Percentiles rank a stretch among this genome's conserved stretches.
These are phyloP conservation scores for Steinernema khuongi DNA, from an alignment of 1,140 invertebrate genomes.

Conservation along the genomic window DNA sequence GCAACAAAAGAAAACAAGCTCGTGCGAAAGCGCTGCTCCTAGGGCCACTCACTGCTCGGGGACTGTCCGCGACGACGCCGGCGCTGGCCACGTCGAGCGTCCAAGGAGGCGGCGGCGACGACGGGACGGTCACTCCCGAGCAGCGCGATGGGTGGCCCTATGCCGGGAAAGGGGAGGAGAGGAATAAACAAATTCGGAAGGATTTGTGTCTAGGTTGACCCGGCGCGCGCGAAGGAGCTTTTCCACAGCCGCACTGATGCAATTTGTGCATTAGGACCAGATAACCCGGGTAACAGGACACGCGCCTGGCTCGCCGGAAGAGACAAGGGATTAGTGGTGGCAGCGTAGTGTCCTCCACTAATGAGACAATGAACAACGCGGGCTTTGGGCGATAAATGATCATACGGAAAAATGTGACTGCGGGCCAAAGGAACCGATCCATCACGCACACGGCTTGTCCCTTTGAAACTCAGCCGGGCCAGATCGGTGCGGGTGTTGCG, in stretches of 20 bases:
- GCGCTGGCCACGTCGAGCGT: not conserved
- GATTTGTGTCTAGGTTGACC: slow-evolving; percentile 10
- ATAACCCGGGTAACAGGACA: not conserved
- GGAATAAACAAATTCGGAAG: not conserved
- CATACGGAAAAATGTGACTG: slow-evolving; percentile 2
- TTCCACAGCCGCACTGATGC: not conserved
- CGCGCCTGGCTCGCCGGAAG: not conserved
- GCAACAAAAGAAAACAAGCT: slow-evolving; percentile 12
- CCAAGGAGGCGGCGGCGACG: not conserved
- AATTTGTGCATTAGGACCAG: slow-evolving; percentile 15
- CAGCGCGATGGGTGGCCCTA: slow-evolving; percentile 8
- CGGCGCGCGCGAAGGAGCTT: not conserved
- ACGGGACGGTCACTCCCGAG: not conserved
- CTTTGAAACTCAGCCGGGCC: not conserved
- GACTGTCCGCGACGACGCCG: not conserved
- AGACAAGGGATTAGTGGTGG: not conserved
- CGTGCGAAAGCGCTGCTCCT: not conserved
- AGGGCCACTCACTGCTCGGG: not conserved
- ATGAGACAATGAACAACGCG: slow-evolving; percentile 5
- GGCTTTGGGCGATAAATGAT: not conserved
- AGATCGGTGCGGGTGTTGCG: not conserved
- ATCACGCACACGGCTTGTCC: not conserved
- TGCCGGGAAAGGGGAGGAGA: not conserved
- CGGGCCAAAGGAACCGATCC: not conserved
- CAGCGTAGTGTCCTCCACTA: not conserved